Evolutionary conservation across 2,888 invertebrate species (phyloP).

Genomic region (Eilema caniola): DNA sequence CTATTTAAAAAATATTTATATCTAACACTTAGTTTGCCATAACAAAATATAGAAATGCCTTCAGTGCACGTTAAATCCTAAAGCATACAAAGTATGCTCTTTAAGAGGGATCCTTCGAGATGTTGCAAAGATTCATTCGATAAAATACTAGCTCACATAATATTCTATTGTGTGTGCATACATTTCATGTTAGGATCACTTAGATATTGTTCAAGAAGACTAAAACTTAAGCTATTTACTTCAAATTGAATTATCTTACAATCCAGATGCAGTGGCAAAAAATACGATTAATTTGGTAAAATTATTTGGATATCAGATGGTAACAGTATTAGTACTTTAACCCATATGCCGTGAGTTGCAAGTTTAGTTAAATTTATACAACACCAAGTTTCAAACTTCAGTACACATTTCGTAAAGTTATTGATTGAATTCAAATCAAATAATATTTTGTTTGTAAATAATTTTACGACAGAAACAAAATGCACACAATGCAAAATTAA

Average conservation of each 20-base stretch:
- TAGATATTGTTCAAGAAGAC: slow-evolving; percentile 66
- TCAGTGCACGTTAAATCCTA: slow-evolving; percentile 26
- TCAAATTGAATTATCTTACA: slow-evolving; percentile 61
- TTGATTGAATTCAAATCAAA: background rate
- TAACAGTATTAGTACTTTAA: background rate
- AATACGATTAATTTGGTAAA: background rate
- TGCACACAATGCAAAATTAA: background rate
- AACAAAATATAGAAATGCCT: slow-evolving; percentile 45
- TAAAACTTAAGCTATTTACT: slow-evolving; percentile 61
- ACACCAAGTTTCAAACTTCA: background rate
- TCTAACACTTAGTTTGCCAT: slow-evolving; percentile 37
- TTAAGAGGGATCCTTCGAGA: slow-evolving; percentile 16
- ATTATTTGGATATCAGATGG: slow-evolving; percentile 2
- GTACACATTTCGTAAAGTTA: background rate
- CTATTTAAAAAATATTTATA: slow-evolving; percentile 37
- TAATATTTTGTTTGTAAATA: background rate
- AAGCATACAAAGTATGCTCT: slow-evolving; percentile 43
- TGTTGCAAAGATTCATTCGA: slow-evolving; percentile 12
- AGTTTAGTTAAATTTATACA: background rate
- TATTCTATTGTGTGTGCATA: slow-evolving; percentile 20
- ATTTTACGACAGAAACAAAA: background rate
- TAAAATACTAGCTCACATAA: background rate
- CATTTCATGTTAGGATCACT: slow-evolving; percentile 18
- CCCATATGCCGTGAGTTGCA: background rate
- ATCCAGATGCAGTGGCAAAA: slow-evolving; percentile 12